Conservation (phyloP, 2,797 vertebrate genomes). For the Nyctalus aviator region DNA sequence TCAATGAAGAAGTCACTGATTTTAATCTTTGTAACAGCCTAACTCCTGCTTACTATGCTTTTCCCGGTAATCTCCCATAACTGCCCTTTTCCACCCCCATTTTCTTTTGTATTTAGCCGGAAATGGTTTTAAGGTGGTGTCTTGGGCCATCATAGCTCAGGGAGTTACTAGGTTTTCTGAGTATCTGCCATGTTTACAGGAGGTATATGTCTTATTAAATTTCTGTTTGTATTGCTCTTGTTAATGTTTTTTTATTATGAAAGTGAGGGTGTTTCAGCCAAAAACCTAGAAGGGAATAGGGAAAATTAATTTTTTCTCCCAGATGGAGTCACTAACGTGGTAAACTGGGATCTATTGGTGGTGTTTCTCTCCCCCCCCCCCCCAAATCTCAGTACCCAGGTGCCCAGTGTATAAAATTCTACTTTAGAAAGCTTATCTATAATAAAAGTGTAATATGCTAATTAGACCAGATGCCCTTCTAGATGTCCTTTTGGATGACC, state of each 20-base stretch:
- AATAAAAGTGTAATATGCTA: no score
- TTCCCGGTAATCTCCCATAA: background rate
- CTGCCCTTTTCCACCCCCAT: background rate
- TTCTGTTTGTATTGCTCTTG: background rate
- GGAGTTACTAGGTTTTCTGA: background rate
- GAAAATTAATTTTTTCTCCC: constrained; percentile 6
- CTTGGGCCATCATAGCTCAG: background rate
- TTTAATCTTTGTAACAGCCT: background rate
- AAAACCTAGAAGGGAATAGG: background rate
- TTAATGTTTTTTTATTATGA: background rate
- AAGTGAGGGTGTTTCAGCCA: background rate
- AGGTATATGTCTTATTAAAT: background rate
- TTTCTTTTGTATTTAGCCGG: background rate
- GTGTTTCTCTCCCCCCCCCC: background rate
- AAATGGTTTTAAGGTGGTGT: background rate
- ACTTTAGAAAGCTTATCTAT: background rate
- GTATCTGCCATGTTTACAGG: background rate
- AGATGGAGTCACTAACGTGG: background rate
- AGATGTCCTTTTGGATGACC: no score
- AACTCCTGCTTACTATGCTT: background rate
- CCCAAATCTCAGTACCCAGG: background rate
- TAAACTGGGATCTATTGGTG: background rate
- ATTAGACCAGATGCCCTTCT: no score
- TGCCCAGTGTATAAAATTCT: constrained; percentile 5
- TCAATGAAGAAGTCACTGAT: background rate